Base-by-base conservation (phyloP, 2,888 invertebrate species). In the Drosophila cracens region DNA sequence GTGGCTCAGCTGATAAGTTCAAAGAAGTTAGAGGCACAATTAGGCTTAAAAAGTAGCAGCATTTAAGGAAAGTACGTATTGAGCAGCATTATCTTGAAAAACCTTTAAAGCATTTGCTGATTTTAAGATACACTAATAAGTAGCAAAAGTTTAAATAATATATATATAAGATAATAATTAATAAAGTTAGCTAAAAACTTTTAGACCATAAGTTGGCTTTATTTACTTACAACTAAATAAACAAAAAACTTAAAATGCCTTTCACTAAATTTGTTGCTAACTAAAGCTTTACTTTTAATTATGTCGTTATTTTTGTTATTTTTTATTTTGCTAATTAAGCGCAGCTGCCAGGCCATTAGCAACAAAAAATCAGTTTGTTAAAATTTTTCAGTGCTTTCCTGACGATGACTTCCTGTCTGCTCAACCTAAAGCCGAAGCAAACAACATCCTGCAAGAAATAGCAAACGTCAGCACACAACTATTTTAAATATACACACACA, bases 401-500 rank as follows among this genome's bases (percentile, higher is more conserved):
- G 68, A 70, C 58, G 68, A 70, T 58, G 49, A 70, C 70, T 68
- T 68, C 70, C 68, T 65, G 68, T 7, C 36, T 13, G 61, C 60
- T 57, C 61, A 16, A 57, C 63, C 70, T 63, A 25, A 25, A 16
- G 4, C 27, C 46, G 59, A 51, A 13, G 60, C 70, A 57, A 72
- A 72, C 78, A 81, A 81, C 78, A 77, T 78, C 78, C 81, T 77
- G 81, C 51, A 60, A 69, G 62, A 4, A 67, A 76, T 53, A 57
- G 80, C 78, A 68, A 79, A 65, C 70, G 69, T 63, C 79, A 79
- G 70, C 67, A 65, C 33, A 31, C 70, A 72, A 66, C 61, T 68
- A 64, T 59, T 69, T 69, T 56, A 56, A 61, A 53, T 69, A 64
- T 57, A 69, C 51, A 54, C 21, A 53, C 13, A 56, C 53, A 3